Evolutionary conservation across 1,140 invertebrate genomes (phyloP).

Genomic region (Cotesia vestalis): DNA sequence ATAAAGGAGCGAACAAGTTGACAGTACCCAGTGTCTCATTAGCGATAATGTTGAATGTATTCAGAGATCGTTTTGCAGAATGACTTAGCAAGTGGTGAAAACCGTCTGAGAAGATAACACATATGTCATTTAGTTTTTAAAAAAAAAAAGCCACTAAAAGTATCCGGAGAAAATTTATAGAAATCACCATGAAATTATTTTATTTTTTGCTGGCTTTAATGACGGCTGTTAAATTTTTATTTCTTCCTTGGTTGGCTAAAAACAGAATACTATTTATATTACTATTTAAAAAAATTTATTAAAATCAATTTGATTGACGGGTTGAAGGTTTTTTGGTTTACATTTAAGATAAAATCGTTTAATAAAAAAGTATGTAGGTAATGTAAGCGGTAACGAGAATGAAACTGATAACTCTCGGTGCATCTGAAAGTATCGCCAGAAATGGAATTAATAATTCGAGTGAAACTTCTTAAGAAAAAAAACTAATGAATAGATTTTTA

Average conservation of each 20-base stretch:
- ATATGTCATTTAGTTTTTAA: not conserved
- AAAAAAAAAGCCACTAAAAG: not conserved
- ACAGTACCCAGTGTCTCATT: not conserved
- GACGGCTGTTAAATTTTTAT: no score
- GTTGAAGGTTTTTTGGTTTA: no score
- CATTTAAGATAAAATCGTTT: no score
- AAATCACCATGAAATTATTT: slow-evolving; percentile 31
- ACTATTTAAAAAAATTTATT: no score
- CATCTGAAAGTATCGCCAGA: not conserved
- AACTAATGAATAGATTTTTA: not conserved
- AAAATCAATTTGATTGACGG: no score
- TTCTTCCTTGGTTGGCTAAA: no score
- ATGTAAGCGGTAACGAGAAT: slow-evolving; percentile 19
- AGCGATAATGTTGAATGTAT: not conserved
- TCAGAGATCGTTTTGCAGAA: slow-evolving; percentile 8
- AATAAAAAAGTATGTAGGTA: not conserved
- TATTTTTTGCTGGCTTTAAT: not conserved
- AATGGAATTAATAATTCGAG: slow-evolving; percentile 21
- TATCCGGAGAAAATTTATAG: slow-evolving; percentile 30
- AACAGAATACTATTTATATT: no score
- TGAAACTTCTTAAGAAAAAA: slow-evolving; percentile 8
- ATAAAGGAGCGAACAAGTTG: not conserved
- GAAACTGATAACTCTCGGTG: slow-evolving; percentile 22
- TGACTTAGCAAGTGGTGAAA: slow-evolving; percentile 21
- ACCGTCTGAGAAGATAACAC: not conserved